phyloP scores from a whole-genome alignment of 2,797 vertebrate genomes.

The Danio kyathit region DNA sequence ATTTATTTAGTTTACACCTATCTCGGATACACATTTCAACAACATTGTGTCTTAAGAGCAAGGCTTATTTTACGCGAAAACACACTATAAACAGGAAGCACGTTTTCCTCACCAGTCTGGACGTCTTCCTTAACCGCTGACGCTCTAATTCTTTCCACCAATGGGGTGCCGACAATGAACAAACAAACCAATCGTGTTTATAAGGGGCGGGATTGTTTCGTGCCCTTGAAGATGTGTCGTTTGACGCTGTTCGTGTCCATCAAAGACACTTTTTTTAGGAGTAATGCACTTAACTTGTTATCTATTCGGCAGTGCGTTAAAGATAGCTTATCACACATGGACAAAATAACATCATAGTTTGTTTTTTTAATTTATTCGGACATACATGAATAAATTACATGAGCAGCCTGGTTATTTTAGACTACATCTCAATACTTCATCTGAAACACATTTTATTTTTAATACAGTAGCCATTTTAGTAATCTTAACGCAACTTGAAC shows the following conservation, averaged over 20 bases:
- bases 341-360: too few relatives aligned
- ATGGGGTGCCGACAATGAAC: background rate
- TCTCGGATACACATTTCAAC: background rate
- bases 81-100: background rate
- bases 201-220: background rate
- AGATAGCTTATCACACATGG: too few relatives aligned
- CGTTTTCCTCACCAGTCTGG: slow-evolving; percentile 38
- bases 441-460: too few relatives aligned
- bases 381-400: too few relatives aligned
- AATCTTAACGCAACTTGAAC: too few relatives aligned
- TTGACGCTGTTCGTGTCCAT: background rate
- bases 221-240: slow-evolving; percentile 29
- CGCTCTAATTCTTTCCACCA: background rate
- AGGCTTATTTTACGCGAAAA: background rate
- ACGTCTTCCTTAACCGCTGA: slow-evolving; percentile 13
- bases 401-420: too few relatives aligned
- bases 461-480: too few relatives aligned
- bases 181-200: slow-evolving; percentile 29
- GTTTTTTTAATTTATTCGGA: too few relatives aligned
- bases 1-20: background rate
- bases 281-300: too few relatives aligned
- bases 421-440: too few relatives aligned
- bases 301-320: too few relatives aligned
- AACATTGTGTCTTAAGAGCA: background rate
- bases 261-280: too few relatives aligned